A percentile compares a stretch with the other conserved stretches of the same genome.
Evolutionary conservation across 2,113 vertebrate species (phyloP).

Genomic region (Xenopus tropicalis): UCB_Xtro_10.0 CM004445.2:91562501-91563000

Average conservation of each 20-base stretch:
- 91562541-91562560: neutral
- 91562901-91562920: neutral
- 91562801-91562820: no score
- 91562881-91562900: neutral
- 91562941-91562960: no score
- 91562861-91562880: no score
- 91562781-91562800: no score
- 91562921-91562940: no score
- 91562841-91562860: no score
- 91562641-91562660: slow-evolving; percentile 55
- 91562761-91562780: no score
- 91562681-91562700: slow-evolving; percentile 22
- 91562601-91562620: slow-evolving; percentile 52
- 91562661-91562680: slow-evolving; percentile 52
- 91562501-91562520: neutral
- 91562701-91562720: neutral
- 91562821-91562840: no score
- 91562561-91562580: slow-evolving; percentile 37
- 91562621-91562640: slow-evolving; percentile 49
- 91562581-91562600: slow-evolving; percentile 56
- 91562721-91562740: neutral
- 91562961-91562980: no score
- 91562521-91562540: neutral
- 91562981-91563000: no score
- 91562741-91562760: no score